Percentiles rank a stretch among this genome's conserved stretches.
These are phyloP conservation scores for Cliona cf. orientalis DNA, from an alignment of 37 sponge, comb jelly and placozoan genomes.

Conservation along the genomic window DNA sequence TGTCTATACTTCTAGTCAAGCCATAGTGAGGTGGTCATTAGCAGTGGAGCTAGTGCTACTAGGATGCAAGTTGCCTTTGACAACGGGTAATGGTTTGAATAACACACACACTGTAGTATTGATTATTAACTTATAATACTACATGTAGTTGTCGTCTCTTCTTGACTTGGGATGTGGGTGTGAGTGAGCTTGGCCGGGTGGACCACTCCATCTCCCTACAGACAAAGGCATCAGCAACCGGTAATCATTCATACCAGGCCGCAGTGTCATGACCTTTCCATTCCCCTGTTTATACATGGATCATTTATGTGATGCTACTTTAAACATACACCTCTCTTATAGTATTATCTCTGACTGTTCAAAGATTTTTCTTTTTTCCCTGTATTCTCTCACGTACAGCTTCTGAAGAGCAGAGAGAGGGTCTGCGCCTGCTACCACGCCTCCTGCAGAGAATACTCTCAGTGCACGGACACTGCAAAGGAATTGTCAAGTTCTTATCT, in stretches of 20 bases:
- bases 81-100: too few species aligned
- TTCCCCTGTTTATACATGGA: too few species aligned
- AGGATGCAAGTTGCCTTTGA: too few species aligned
- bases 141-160: not conserved
- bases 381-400: not conserved
- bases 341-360: too few species aligned
- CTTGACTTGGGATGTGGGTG: constrained; percentile 29
- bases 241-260: not conserved
- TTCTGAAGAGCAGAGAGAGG: constrained; percentile 15
- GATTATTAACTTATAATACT: not conserved
- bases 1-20: too few species aligned
- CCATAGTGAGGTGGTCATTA: too few species aligned
- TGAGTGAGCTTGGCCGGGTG: constrained; percentile 9
- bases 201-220: constrained; percentile 20
- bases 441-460: constrained; percentile 25
- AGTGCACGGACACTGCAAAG: constrained; percentile 24
- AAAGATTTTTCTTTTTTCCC: too few species aligned
- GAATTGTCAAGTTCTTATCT: not conserved
- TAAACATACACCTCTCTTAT: too few species aligned
- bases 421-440: not conserved
- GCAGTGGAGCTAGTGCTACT: too few species aligned
- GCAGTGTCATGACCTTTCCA: too few species aligned
- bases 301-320: too few species aligned
- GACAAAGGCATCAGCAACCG: constrained; percentile 8
- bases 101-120: too few species aligned